These are phyloP conservation scores for Cololabis saira DNA, from an alignment of 2,113 vertebrate genomes.

Conservation along the genomic window DNA sequence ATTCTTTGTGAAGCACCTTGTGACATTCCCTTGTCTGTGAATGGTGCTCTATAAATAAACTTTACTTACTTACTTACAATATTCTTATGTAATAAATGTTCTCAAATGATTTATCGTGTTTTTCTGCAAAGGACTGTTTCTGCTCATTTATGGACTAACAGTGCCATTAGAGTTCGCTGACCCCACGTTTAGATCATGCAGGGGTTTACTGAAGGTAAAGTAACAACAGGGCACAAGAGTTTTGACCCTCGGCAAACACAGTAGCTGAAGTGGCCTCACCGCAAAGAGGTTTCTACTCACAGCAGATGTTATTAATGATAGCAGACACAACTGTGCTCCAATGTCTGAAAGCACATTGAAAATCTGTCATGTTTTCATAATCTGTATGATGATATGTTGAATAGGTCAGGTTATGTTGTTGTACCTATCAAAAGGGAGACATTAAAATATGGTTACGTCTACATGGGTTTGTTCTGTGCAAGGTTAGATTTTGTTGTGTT, in stretches of 20 bases:
- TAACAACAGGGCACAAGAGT: not conserved
- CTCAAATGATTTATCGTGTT: not conserved
- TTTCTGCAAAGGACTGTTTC: not conserved
- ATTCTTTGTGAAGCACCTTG: no score
- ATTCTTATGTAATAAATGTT: slow-evolving; percentile 65
- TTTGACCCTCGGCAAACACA: not conserved
- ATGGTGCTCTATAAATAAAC: no score
- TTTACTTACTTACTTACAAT: no score
- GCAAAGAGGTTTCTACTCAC: not conserved
- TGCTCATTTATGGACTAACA: no score
- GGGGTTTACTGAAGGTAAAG: not conserved
- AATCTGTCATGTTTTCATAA: no score
- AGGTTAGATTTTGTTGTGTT: no score
- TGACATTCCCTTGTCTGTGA: no score
- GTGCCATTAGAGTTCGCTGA: slow-evolving; percentile 4
- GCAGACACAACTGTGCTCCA: not conserved
- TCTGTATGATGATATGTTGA: no score
- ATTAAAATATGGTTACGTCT: no score
- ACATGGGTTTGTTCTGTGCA: no score
- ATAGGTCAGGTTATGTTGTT: no score
- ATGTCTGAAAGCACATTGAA: not conserved
- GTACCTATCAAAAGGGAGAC: no score
- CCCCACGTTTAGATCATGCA: not conserved
- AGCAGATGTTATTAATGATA: not conserved
- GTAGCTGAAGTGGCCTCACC: not conserved